phyloP scores from a whole-genome alignment of 2,797 vertebrate genomes.

The Dryobates pubescens region DNA sequence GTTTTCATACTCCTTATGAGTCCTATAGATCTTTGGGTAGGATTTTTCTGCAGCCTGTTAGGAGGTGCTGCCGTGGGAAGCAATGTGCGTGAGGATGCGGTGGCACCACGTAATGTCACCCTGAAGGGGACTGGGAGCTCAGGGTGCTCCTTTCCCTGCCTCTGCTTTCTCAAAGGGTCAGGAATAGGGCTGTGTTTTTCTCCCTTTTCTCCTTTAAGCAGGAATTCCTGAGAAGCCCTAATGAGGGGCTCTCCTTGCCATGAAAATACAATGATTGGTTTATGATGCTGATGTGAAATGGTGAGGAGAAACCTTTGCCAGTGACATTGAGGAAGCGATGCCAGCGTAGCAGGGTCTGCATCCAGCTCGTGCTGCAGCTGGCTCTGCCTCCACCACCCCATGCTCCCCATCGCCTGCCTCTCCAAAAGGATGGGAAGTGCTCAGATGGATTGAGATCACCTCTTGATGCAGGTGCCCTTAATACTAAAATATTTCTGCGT shows the following conservation, averaged over 20 bases:
- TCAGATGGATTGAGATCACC: not conserved
- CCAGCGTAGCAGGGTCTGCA: not conserved
- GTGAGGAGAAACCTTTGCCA: not conserved
- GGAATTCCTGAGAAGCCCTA: constrained; percentile 32
- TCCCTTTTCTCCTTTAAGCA: not conserved
- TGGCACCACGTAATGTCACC: not conserved
- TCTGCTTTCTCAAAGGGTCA: not conserved
- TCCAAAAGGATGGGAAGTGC: not conserved
- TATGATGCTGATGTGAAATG: not conserved
- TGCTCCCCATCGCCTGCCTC: not conserved
- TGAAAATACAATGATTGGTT: not conserved
- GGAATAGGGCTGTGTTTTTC: not conserved
- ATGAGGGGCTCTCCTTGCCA: constrained; percentile 13
- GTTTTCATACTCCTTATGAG: constrained; percentile 78
- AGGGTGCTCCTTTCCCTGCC: not conserved
- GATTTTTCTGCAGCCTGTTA: constrained; percentile 53
- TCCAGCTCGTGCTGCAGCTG: not conserved
- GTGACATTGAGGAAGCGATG: not conserved
- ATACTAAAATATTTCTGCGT: not conserved
- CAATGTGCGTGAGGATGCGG: not conserved
- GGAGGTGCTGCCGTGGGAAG: not conserved
- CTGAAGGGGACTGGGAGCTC: not conserved
- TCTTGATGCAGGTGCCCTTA: not conserved
- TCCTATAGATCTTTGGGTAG: constrained; percentile 62
- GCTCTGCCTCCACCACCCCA: not conserved